Evolutionary conservation across 2,113 vertebrate species (phyloP), one percentile per base, ranked within the genome.

Genomic region (Chaetura pelagica): DNA sequence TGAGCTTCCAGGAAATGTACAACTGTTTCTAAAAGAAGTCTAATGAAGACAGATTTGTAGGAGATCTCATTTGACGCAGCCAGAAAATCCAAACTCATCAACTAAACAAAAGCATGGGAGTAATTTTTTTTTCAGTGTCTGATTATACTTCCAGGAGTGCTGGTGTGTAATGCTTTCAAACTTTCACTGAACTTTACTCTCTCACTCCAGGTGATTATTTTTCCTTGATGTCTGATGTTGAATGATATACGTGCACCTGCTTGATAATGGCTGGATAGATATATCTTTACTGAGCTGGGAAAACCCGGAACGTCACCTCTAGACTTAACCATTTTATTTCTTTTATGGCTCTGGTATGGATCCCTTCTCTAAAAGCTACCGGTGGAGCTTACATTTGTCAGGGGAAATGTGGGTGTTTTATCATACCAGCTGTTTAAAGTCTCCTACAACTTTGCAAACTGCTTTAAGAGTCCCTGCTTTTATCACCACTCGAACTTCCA

Each of bases 21-120:
- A 90, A 78, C 95, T 94, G 80, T 97, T 96, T 97, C 97, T 96
- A 97, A 77, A 97, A 96, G 94, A 92, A 95, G 82, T 71, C 86
- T 98, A 98, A 98, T 97, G 97, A 98, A 98, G 98, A 98, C 14
- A 67, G 95, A 98, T 98, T 98, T 96, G 93, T 96, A 94, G 89
- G 91, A 90, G 54, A 93, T 96, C 95, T 96, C 96, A 97, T 97
- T 97, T 95, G 97, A 97, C 95, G 97, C 92, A 95, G 85, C 68
- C 94, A 95, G 87, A 86, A 97, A 96, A 97, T 80, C 91, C 95
- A 97, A 97, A 97, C 96, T 97, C 97, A 96, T 97, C 90, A 95
- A 95, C 75, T 67, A 93, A 97, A 95, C 82, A 89, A 94, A 96
- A 95, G 73, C 90, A 94, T 72, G 86, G 55, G 95, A 95, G 94